Evolutionary conservation across 1,140 invertebrate species (phyloP).

Genomic region (Zaprionus kolodkinae): DNA sequence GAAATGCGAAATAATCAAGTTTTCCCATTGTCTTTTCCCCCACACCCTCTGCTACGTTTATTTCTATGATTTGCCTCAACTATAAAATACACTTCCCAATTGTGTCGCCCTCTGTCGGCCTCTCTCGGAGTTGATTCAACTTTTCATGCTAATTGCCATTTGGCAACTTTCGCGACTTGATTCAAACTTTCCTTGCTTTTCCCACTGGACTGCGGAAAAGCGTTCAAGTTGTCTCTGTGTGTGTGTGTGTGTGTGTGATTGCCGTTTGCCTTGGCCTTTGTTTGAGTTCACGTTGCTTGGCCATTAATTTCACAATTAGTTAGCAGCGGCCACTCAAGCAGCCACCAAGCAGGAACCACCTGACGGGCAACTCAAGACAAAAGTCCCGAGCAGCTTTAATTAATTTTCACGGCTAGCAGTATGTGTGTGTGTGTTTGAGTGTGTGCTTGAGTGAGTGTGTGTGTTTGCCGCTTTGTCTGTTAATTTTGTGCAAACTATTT

Average conservation of each 20-base stretch:
- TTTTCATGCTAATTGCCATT: conserved; percentile 76
- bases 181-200: conserved; percentile 58
- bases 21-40: not conserved
- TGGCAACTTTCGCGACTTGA: conserved; percentile 73
- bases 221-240: conserved; percentile 1
- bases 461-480: conserved; percentile 41
- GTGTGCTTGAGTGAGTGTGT: conserved; percentile 18
- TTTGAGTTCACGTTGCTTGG: conserved; percentile 73
- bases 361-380: conserved; percentile 39
- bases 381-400: conserved; percentile 59
- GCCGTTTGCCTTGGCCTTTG: conserved; percentile 71
- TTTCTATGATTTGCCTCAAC: conserved; percentile 4
- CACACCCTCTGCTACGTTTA: not conserved
- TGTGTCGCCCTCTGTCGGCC: conserved; percentile 7
- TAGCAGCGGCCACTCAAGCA: conserved; percentile 32
- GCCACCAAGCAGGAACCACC: conserved; percentile 1
- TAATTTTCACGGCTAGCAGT: conserved; percentile 48
- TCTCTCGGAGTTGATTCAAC: conserved; percentile 43
- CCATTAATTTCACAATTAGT: conserved; percentile 80
- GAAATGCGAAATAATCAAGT: conserved; percentile 4
- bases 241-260: conserved; percentile 32
- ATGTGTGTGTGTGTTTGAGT: not conserved
- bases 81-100: conserved; percentile 30
- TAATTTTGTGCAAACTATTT: conserved; percentile 52
- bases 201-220: conserved; percentile 34